phyloP scores from a whole-genome alignment of 2,797 vertebrate genomes.

The Characodon lateralis region DNA sequence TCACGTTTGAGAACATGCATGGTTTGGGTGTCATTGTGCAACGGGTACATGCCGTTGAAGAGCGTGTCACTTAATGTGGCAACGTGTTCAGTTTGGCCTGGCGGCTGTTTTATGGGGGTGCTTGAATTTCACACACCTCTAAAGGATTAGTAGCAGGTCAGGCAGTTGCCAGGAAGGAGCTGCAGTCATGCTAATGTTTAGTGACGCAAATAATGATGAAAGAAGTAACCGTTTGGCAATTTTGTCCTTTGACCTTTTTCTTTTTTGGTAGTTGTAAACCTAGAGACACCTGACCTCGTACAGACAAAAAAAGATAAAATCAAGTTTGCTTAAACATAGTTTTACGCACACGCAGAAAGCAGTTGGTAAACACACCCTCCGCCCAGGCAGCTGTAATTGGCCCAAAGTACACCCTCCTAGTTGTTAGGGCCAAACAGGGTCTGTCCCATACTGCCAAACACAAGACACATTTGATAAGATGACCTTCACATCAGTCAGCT shows the following conservation, averaged over 20 bases:
- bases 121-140: constrained; percentile 58
- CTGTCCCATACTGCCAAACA: constrained; percentile 28
- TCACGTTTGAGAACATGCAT: neutral
- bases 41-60: constrained; percentile 13
- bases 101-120: constrained; percentile 42
- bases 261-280: neutral
- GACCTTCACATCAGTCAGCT: constrained; percentile 38
- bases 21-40: constrained; percentile 12
- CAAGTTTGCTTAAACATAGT: neutral
- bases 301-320: neutral
- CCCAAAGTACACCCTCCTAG: constrained; percentile 39
- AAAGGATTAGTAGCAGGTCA: constrained; percentile 37
- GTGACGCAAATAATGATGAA: constrained; percentile 23
- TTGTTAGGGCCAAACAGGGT: constrained; percentile 10
- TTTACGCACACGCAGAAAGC: constrained; percentile 1
- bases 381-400: constrained; percentile 59
- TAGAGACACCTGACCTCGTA: neutral
- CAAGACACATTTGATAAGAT: constrained; percentile 58
- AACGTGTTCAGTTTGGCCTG: constrained; percentile 12
- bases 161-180: constrained; percentile 42
- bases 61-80: constrained; percentile 27
- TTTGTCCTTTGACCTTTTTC: neutral
- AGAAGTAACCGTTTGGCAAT: constrained; percentile 1
- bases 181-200: constrained; percentile 33
- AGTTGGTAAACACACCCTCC: constrained; percentile 55